A percentile compares a stretch with the other conserved stretches of the same genome.
Evolutionary conservation across 2,113 vertebrate genomes (phyloP).

Genomic region (Carlito syrichta): DNA sequence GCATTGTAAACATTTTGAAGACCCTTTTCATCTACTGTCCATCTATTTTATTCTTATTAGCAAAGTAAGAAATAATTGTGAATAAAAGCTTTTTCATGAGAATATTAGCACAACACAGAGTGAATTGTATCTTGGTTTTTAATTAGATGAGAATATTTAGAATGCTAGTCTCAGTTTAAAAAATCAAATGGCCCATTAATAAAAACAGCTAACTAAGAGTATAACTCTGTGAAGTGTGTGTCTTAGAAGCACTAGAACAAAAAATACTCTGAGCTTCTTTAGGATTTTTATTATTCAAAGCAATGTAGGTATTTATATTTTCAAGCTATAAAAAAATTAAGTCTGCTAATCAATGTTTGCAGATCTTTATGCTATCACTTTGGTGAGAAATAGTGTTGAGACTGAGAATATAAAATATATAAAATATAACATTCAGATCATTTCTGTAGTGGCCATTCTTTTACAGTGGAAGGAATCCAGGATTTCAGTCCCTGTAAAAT

Average conservation of each 20-base stretch:
- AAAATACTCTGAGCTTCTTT: not conserved
- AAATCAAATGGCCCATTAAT: not conserved
- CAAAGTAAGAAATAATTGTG: not conserved
- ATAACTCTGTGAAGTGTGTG: not conserved
- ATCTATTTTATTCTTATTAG: not conserved
- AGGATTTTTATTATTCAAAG: not conserved
- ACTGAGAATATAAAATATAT: not conserved
- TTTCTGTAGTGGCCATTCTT: not conserved
- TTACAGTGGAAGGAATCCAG: not conserved
- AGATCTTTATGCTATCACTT: not conserved
- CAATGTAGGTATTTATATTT: not conserved
- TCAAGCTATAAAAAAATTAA: constrained; percentile 8
- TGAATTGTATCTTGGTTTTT: not conserved
- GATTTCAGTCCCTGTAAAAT: not conserved
- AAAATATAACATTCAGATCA: not conserved
- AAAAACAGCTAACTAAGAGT: not conserved
- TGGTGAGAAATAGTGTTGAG: not conserved
- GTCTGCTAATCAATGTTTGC: not conserved
- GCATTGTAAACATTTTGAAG: not conserved
- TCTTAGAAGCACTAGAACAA: not conserved
- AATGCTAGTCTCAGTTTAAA: not conserved
- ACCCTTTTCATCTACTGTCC: not conserved
- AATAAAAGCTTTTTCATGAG: not conserved
- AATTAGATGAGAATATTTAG: not conserved
- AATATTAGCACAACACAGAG: not conserved